These are phyloP conservation scores for Chelon labrosus DNA, from an alignment of 2,797 vertebrate species.

Conservation along the genomic window DNA sequence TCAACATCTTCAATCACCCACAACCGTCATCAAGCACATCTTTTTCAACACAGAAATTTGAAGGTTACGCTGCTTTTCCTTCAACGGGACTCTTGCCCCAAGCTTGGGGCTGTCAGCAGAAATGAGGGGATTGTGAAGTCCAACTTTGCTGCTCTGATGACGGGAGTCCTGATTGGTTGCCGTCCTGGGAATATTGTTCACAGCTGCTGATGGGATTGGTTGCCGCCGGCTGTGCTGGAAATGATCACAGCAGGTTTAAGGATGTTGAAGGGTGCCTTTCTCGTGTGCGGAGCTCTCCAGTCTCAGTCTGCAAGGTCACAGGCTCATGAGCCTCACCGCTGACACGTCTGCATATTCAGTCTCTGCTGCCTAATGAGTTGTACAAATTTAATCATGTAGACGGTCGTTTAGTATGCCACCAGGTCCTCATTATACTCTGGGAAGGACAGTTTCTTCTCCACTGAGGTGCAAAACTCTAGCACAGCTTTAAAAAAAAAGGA, in stretches of 20 bases:
- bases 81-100: slow-evolving; percentile 13
- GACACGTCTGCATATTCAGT: slow-evolving; percentile 60
- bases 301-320: slow-evolving; percentile 55
- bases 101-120: slow-evolving; percentile 51
- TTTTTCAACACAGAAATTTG: slow-evolving; percentile 23
- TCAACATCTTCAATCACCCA: slow-evolving; percentile 17
- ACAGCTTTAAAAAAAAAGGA: not conserved
- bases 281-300: not conserved
- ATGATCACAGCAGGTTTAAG: slow-evolving; percentile 48
- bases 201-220: slow-evolving; percentile 32
- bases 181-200: slow-evolving; percentile 54
- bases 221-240: slow-evolving; percentile 37
- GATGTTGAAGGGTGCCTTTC: slow-evolving; percentile 27
- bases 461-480: slow-evolving; percentile 4
- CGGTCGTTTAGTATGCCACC: slow-evolving; percentile 50
- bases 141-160: slow-evolving; percentile 51
- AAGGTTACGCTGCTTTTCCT: slow-evolving; percentile 36
- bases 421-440: slow-evolving; percentile 43
- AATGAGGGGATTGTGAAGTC: slow-evolving; percentile 60
- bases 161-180: slow-evolving; percentile 67
- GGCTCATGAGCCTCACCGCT: slow-evolving; percentile 22
- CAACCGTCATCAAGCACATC: not conserved
- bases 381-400: slow-evolving; percentile 70
- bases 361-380: slow-evolving; percentile 69
- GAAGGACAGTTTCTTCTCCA: not conserved